Percentiles rank a stretch among this genome's conserved stretches.
Evolutionary conservation across 2,797 vertebrate species (phyloP).

Genomic region (Acanthurus lineatus): DNA sequence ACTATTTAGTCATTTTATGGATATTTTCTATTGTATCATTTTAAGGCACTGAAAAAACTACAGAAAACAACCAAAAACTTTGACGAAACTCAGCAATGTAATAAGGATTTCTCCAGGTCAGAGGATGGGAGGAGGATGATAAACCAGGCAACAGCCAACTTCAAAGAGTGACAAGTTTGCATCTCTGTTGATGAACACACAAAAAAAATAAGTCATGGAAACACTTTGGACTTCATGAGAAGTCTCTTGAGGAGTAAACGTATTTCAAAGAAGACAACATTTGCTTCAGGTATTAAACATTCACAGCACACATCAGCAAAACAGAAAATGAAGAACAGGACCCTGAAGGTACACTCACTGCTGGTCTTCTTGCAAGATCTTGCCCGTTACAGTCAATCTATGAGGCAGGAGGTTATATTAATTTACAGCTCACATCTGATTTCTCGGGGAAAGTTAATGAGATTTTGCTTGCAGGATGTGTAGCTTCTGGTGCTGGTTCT

Average conservation of each 20-base stretch:
- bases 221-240: neutral
- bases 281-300: constrained; percentile 2
- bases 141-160: neutral
- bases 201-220: constrained; percentile 1
- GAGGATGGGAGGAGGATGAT: too few species aligned
- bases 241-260: neutral
- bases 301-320: constrained; percentile 8
- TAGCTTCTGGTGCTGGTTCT: too few species aligned
- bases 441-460: neutral
- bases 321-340: neutral
- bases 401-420: constrained; percentile 2
- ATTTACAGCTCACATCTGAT: constrained; percentile 15
- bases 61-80: too few species aligned
- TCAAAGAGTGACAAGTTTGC: constrained; percentile 14
- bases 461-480: neutral
- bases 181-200: constrained; percentile 3
- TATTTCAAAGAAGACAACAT: neutral
- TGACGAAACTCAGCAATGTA: too few species aligned
- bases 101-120: too few species aligned
- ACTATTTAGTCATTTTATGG: neutral
- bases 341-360: neutral
- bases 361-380: constrained; percentile 14
- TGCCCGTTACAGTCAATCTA: neutral
- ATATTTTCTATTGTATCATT: neutral
- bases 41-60: too few species aligned